Percentiles rank a stretch among this genome's conserved stretches.
These are phyloP conservation scores for Pelagia noctiluca DNA, from an alignment of 30 jellyfish, hydroid and myxozoan species.

Conservation along the genomic window DNA sequence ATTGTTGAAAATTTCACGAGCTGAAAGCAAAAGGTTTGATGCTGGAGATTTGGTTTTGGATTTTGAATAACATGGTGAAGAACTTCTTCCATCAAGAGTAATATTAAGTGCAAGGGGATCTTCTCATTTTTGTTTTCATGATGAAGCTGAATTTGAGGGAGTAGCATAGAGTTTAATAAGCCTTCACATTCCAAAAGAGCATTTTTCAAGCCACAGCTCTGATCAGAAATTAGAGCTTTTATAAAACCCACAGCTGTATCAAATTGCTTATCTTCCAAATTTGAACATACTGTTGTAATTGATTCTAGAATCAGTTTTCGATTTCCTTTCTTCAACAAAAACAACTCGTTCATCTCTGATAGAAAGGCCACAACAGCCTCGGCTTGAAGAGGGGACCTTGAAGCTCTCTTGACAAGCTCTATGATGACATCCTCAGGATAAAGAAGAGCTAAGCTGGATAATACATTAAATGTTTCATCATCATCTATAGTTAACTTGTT, in stretches of 20 bases:
- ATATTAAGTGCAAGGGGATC: no score
- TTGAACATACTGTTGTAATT: neutral
- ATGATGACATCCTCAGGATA: conserved; percentile 14
- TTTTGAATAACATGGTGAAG: no score
- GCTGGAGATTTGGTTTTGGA: no score
- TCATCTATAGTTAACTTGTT: conserved; percentile 14
- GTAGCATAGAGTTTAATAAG: no score
- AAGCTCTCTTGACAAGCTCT: conserved; percentile 29
- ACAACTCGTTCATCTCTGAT: neutral
- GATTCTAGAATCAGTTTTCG: neutral
- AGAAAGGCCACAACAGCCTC: conserved; percentile 24
- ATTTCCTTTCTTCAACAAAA: conserved; percentile 1
- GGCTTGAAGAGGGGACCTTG: conserved; percentile 16
- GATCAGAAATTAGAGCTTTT: no score
- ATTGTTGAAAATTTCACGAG: no score
- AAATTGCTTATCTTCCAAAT: conserved; percentile 5
- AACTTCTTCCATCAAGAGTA: no score
- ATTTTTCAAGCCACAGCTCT: no score
- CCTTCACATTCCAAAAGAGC: no score
- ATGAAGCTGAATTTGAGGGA: no score
- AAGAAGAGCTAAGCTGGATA: conserved; percentile 4
- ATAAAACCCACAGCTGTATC: conserved; percentile 14
- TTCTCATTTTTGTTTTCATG: no score
- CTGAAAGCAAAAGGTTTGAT: no score
- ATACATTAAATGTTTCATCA: conserved; percentile 5